Evolutionary conservation across 2,797 vertebrate genomes (phyloP).

Genomic region (Fratercula arctica): DNA sequence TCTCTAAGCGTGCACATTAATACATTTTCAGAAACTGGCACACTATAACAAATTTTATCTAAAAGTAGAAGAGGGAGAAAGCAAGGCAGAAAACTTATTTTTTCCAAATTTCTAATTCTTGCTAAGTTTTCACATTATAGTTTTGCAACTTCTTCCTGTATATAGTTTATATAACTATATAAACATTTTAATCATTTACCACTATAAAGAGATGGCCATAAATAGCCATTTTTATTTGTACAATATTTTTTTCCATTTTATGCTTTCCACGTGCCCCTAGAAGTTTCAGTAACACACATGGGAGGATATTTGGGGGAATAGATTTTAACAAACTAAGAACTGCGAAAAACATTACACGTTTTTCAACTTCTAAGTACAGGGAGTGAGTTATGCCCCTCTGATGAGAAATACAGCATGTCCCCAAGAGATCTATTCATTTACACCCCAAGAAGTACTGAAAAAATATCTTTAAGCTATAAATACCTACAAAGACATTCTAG

Average conservation of each 20-base stretch:
- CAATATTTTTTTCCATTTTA: not conserved
- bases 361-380: not conserved
- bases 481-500: not conserved
- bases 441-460: not conserved
- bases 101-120: not conserved
- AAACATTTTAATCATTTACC: not conserved
- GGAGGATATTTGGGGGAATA: rapidly evolving
- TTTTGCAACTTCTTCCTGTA: not conserved
- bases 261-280: not conserved
- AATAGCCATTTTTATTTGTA: not conserved
- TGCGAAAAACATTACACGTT: not conserved
- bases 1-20: not conserved
- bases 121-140: not conserved
- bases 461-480: not conserved
- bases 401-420: not conserved
- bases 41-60: not conserved
- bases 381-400: not conserved
- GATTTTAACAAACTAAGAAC: not conserved
- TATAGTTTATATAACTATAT: not conserved
- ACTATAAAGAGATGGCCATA: not conserved
- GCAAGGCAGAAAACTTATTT: not conserved
- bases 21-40: not conserved
- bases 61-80: not conserved
- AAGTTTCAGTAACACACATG: not conserved
- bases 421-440: not conserved